Percentiles rank a stretch among this genome's conserved stretches.
phyloP scores from a whole-genome alignment of 2,113 vertebrate species.

The Chrysemys picta region DNA sequence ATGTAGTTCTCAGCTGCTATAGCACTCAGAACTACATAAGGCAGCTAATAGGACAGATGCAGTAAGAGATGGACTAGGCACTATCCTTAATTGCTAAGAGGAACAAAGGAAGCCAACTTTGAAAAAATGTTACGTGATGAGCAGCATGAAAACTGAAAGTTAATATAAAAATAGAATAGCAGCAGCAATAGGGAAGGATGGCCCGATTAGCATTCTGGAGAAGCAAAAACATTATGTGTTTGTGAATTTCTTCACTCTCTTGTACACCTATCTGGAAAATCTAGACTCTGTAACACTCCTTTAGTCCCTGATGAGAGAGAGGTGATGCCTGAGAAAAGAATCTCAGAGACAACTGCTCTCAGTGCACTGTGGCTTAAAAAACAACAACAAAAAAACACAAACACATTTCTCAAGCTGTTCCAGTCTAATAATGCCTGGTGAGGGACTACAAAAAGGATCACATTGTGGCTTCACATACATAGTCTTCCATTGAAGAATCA shows the following conservation, averaged over 20 bases:
- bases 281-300: neutral
- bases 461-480: too few species aligned
- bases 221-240: neutral
- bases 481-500: too few species aligned
- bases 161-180: neutral
- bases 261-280: neutral
- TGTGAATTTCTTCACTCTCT: neutral
- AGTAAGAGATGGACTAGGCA: neutral
- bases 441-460: too few species aligned
- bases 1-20: neutral
- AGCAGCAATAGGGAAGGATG: neutral
- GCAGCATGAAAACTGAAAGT: neutral
- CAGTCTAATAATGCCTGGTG: too few species aligned
- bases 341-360: too few species aligned
- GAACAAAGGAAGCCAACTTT: neutral
- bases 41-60: neutral
- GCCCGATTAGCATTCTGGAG: neutral
- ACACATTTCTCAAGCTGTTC: too few species aligned
- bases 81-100: neutral
- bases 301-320: neutral
- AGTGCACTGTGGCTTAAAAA: neutral
- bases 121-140: neutral
- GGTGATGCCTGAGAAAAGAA: neutral
- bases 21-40: neutral
- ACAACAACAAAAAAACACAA: neutral